Base-by-base conservation (phyloP, 2,888 invertebrate species). In the Papilio demoleus region DNA sequence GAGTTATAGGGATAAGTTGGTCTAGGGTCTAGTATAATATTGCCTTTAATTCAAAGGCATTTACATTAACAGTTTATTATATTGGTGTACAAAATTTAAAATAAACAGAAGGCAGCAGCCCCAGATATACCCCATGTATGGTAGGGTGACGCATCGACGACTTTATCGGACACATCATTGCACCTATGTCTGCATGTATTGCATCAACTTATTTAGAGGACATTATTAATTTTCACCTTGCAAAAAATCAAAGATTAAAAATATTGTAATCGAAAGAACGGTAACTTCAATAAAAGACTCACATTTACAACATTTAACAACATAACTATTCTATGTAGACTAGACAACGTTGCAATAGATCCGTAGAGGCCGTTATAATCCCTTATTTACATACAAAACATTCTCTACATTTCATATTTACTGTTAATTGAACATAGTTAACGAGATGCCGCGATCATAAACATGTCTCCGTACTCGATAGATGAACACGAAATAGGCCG, bases 351-450 rank as follows among this genome's bases (percentile, higher is more conserved):
- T n/a, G n/a, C n/a, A n/a, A n/a, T n/a, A n/a, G n/a, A n/a, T n/a
- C n/a, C n/a, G n/a, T 4, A 6, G 31, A 31, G 31, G 31, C 31
- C 4, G 6, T 31, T 31, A 4, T 31, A 31, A 31, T 31, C 31
- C 6, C 31, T 4, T 31, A 31, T 31, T 31, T 31, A 31, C 31
- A 31, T 31, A 6, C 6, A 31, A 31, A 31, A 31, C 6, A 4
- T 31, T 31, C 31, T 31, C 31, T 31, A 31, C 31, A 4, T 31
- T 31, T 3, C 31, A 31, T 31, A 31, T 31, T 56, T 31, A 56
- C 31, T 64, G 71, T 76, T 77, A 78, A 78, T 80, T 79, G 76
- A 70, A 70, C 76, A 70, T 70, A 75, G 76, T 80, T 76, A 81
- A 77, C 72, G 76, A 75, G 70, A 68, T 58, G 70, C 72, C 68